Base-by-base conservation (phyloP, 2,888 invertebrate genomes). In the Villa cingulata region DNA sequence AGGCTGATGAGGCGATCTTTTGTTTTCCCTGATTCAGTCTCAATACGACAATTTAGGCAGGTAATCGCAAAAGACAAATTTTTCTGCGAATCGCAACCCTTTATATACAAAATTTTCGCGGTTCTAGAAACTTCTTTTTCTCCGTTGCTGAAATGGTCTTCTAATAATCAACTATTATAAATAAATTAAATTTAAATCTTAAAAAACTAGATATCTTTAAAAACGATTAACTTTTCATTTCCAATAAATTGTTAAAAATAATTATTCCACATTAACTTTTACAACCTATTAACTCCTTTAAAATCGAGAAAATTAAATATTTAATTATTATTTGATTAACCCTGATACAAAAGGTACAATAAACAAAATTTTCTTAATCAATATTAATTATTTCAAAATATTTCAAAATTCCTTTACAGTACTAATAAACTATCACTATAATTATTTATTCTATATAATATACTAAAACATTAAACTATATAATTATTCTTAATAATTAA, bases 321-420 rank as follows among this genome's bases (percentile, higher is more conserved):
- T 56, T 59, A 62, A 58, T 56, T 54, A 57, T 63, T 71, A 64
- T 57, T 80, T 72, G 72, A 77, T 74, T 72, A 75, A 74, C 76
- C 76, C 78, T 80, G 75, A 80, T 79, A 79, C 80, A 74, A 77
- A 81, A 81, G 78, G 78, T 79, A 81, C 74, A 73, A 65, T 67
- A 74, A 74, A 66, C 70, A 48, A 74, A 75, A 72, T 71, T 66
- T 76, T 73, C 73, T 76, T 76, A 68, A 56, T 29, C 45, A 54
- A 59, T 62, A 72, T 64, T 66, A 67, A 54, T 63, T 66, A n/a
- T 71, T 73, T 72, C 58, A 67, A 51, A 49, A 19, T 62, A 72
- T 73, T 74, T 73, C 66, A 73, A 71, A 69, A 58, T 73, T 75
- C 70, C 70, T 64, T 66, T 48, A 71, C 75, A 71, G 72, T 76